phyloP scores from a whole-genome alignment of 2,888 invertebrate genomes.

The Drosophila ustulata region DNA sequence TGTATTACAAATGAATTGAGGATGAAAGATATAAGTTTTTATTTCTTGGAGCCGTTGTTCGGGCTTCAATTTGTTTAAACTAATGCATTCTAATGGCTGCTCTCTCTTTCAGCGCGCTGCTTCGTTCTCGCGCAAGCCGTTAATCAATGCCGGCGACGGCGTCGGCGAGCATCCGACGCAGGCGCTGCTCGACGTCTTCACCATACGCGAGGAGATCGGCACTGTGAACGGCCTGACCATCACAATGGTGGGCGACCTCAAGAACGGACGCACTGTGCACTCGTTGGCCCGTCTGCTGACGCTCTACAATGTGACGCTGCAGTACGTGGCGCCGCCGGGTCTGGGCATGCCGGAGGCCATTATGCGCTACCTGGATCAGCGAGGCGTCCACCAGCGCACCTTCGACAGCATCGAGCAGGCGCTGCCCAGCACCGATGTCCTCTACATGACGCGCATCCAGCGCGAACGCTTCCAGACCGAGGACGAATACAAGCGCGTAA shows the following conservation, averaged over 20 bases:
- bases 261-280: conserved; percentile 99
- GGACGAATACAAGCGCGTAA: conserved; percentile 94
- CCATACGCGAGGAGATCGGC: conserved; percentile 99
- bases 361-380: conserved; percentile 90
- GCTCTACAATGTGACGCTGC: conserved; percentile 95
- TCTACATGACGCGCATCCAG: conserved; percentile 99
- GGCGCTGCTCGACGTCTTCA: conserved; percentile 98
- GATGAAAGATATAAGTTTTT: too few relatives aligned
- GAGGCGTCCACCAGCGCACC: conserved; percentile 89
- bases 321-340: conserved; percentile 95
- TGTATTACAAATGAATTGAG: too few relatives aligned
- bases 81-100: too few relatives aligned
- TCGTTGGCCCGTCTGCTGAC: conserved; percentile 97
- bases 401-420: conserved; percentile 92
- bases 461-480: conserved; percentile 94
- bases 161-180: conserved; percentile 99
- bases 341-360: conserved; percentile 97
- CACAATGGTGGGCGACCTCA: conserved; percentile 99
- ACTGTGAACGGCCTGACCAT: conserved; percentile 99
- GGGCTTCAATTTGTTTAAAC: too few relatives aligned
- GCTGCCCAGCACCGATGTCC: conserved; percentile 96
- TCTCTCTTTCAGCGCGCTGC: conserved; percentile 89
- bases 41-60: too few relatives aligned
- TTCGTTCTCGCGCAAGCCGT: conserved; percentile 92
- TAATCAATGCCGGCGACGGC: conserved; percentile 99